Base-by-base conservation (phyloP, 1,140 invertebrate species). In the Aphaenogaster floridana region DNA sequence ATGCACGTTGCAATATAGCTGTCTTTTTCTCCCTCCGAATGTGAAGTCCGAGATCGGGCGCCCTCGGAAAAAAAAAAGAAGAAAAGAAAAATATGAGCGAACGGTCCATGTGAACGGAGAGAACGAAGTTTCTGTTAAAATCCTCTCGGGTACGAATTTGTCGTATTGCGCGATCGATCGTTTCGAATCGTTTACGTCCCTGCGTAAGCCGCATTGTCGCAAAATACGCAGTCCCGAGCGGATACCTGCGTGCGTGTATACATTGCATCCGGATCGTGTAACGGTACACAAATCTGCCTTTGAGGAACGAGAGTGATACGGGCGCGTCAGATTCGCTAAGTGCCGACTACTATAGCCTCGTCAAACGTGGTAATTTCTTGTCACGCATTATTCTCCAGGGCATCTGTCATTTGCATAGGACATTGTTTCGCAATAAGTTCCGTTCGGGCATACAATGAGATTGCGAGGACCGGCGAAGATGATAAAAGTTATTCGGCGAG, bases 291-390 rank as follows among this genome's bases (percentile, higher is more conserved):
- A 48, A 74, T 79, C 4, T 59, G 50, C 36, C 57, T 78, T 90
- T 61, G 63, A 87, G 68, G 42, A 48, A 42, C 63, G 66, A 71
- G 78, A 57, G n/a, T 59, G 78, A 87, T 78, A 87, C 71, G 74
- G 59, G 66, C 69, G 59, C 52, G 78, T 87, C 78, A 84, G 11
- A n/a, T 68, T 86, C 17, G 63, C 59, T 71, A 86, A 90, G 63
- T 77, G 76, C 69, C 69, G n/a, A 57, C 66, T 74, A 76, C 59
- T 87, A 61, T 90, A 84, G 79, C 79, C 86, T 52, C 74, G 90
- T 91, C 89, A 86, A 90, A 90, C 64, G 77, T 63, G 28, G 15
- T 84, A 91, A 91, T 91, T 91, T 91, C 89, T 91, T 77, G 71
- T 45, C 45, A 39, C 64, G 89, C 80, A 64, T 90, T 90, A 86